These are phyloP conservation scores for Zaprionus inermis DNA, from an alignment of 1,140 invertebrate genomes.

Conservation along the genomic window DNA sequence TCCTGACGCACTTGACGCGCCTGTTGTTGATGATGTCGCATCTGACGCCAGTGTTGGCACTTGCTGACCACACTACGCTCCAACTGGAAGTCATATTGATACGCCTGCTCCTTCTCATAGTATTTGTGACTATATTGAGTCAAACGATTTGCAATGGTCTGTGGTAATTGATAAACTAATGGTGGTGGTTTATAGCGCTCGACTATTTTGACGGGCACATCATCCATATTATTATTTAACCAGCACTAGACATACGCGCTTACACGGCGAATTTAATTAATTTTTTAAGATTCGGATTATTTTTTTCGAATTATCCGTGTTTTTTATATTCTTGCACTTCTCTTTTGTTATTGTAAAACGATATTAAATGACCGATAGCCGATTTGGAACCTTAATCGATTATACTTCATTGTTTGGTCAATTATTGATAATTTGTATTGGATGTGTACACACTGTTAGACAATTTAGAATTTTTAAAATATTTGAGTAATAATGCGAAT, in stretches of 20 bases:
- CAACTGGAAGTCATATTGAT: conserved; percentile 89
- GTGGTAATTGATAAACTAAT: conserved; percentile 63
- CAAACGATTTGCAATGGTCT: conserved; percentile 86
- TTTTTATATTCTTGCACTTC: conserved; percentile 47
- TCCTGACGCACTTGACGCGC: conserved; percentile 86
- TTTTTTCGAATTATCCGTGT: conserved; percentile 35
- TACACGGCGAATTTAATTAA: conserved; percentile 65
- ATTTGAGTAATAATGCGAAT: not conserved
- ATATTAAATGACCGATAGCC: conserved; percentile 8
- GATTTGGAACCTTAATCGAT: conserved; percentile 25
- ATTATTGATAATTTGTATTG: not conserved
- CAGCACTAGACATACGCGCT: conserved; percentile 52
- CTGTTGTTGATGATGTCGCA: conserved; percentile 86
- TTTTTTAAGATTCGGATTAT: conserved; percentile 50
- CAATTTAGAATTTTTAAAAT: not conserved
- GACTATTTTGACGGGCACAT: conserved; percentile 93
- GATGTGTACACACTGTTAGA: conserved; percentile 31
- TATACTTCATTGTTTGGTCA: conserved; percentile 12
- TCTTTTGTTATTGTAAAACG: conserved; percentile 69
- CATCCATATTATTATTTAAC: conserved; percentile 87
- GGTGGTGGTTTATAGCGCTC: conserved; percentile 92
- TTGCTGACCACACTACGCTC: conserved; percentile 89
- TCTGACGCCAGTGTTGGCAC: conserved; percentile 88
- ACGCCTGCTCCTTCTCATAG: conserved; percentile 85
- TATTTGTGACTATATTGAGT: conserved; percentile 87